Evolutionary conservation across 2,113 vertebrate species (phyloP).

Genomic region (Mesembrinibis cayennensis): DNA sequence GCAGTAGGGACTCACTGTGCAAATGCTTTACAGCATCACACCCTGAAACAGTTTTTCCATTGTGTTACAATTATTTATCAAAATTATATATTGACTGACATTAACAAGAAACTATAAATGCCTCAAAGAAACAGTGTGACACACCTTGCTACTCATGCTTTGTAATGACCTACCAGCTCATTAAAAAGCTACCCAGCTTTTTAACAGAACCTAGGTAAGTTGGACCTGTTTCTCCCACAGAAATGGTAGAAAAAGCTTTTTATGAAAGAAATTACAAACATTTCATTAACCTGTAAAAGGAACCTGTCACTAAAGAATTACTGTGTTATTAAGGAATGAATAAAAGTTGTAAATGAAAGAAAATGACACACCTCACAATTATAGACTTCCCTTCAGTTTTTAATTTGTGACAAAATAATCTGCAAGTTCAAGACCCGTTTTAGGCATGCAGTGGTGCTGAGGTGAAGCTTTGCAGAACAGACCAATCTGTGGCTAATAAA

Average conservation of each 20-base stretch:
- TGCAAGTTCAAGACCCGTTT: background rate
- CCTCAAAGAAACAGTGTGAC: background rate
- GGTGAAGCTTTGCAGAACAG: background rate
- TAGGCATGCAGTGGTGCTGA: background rate
- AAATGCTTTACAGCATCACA: background rate
- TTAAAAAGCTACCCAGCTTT: background rate
- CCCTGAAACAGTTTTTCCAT: background rate
- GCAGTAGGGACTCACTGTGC: background rate
- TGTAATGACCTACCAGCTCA: background rate
- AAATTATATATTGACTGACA: background rate
- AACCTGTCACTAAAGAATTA: background rate
- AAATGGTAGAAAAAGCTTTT: background rate
- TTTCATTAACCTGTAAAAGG: background rate
- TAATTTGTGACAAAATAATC: background rate
- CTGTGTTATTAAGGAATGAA: background rate
- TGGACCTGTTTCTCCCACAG: background rate
- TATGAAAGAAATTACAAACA: background rate
- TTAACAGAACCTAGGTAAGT: background rate
- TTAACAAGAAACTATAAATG: background rate
- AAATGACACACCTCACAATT: background rate
- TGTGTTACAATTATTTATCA: background rate
- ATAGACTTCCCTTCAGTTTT: background rate
- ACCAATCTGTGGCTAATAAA: background rate
- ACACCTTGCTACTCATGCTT: background rate
- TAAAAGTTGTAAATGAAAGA: background rate